These are phyloP conservation scores for Coracopsis vasa DNA, from an alignment of 2,113 vertebrate species.

Conservation along the genomic window DNA sequence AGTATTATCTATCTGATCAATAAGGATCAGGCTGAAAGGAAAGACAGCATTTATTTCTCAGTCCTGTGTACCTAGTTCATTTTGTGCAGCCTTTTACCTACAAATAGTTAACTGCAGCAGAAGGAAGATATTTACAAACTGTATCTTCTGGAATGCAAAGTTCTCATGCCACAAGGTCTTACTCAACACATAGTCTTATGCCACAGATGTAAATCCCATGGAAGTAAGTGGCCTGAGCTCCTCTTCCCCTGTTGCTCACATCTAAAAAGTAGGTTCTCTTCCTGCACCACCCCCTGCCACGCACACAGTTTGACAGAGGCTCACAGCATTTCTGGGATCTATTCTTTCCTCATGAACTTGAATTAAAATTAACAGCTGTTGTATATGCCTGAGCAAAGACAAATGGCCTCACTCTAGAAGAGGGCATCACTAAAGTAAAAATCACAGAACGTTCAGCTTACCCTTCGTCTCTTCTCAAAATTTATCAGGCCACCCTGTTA, in stretches of 20 bases:
- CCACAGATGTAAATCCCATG: neutral
- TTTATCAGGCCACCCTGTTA: constrained; percentile 91
- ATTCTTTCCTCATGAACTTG: neutral
- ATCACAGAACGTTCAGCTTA: constrained; percentile 63
- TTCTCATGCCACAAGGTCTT: neutral
- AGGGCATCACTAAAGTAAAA: neutral
- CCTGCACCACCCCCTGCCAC: neutral
- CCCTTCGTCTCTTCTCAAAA: constrained; percentile 93
- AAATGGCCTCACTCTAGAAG: neutral
- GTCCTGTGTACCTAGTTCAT: neutral
- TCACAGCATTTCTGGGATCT: neutral
- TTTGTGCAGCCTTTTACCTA: neutral
- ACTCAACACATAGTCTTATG: neutral
- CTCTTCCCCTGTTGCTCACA: neutral
- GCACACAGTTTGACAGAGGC: neutral
- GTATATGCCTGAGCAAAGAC: neutral
- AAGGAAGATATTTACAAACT: neutral
- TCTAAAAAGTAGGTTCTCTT: neutral
- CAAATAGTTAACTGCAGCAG: neutral
- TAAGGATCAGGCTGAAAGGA: neutral
- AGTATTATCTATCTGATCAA: neutral
- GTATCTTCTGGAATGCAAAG: neutral
- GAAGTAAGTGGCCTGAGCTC: neutral
- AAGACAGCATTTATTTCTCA: neutral
- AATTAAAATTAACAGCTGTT: neutral